phyloP scores from a whole-genome alignment of 2,113 vertebrate species.

The Struthidea cinerea region DNA sequence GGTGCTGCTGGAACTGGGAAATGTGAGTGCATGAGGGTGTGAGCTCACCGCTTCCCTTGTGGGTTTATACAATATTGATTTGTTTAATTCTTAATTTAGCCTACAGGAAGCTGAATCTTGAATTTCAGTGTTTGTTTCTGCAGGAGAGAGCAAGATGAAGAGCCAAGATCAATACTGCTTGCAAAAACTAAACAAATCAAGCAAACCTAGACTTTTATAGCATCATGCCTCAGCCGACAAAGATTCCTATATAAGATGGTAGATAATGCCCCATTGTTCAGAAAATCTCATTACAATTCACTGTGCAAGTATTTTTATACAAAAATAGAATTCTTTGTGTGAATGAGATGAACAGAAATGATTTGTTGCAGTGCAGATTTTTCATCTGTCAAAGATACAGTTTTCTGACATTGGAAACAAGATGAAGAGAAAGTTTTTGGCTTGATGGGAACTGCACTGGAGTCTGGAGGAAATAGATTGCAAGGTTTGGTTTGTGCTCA shows the following conservation, averaged over 20 bases:
- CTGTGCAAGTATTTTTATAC: not conserved
- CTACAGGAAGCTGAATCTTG: constrained; percentile 4
- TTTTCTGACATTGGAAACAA: not conserved
- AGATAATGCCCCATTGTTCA: constrained; percentile 29
- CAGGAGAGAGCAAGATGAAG: not conserved
- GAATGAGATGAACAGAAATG: not conserved
- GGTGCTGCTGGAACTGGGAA: not conserved
- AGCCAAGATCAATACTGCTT: constrained; percentile 50
- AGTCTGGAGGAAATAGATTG: not conserved
- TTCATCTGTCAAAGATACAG: not conserved
- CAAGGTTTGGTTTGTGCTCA: not conserved
- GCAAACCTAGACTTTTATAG: not conserved
- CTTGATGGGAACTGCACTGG: not conserved
- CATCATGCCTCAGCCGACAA: not conserved
- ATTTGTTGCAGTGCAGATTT: not conserved
- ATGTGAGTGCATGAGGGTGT: not conserved
- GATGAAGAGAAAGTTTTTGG: not conserved
- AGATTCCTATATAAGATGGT: not conserved
- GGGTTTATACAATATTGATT: not conserved
- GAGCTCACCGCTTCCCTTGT: not conserved
- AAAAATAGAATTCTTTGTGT: constrained; percentile 9
- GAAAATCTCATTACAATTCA: not conserved
- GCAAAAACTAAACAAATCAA: not conserved
- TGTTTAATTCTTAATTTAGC: constrained; percentile 19
- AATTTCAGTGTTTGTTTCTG: constrained; percentile 44